phyloP scores from a whole-genome alignment of 2,113 vertebrate species.

The Corythoichthys haematopterus region DNA sequence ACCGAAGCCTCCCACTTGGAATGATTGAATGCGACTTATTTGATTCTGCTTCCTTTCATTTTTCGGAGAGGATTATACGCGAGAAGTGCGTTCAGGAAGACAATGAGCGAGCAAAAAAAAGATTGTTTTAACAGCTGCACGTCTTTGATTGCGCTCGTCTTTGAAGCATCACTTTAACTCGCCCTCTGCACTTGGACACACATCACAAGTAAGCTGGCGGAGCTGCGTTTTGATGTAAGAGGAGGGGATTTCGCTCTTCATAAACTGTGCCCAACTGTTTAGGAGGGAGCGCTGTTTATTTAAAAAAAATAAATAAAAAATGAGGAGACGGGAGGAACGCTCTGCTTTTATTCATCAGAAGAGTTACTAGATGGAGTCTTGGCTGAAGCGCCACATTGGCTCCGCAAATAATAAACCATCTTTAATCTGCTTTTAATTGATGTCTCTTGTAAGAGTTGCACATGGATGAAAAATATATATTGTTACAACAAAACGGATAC shows the following conservation, averaged over 20 bases:
- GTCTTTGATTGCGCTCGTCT: slow-evolving; percentile 98
- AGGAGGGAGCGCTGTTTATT: slow-evolving; percentile 71
- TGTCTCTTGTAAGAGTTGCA: slow-evolving; percentile 21
- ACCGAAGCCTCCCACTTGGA: slow-evolving; percentile 65
- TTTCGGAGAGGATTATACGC: slow-evolving; percentile 75
- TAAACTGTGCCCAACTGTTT: slow-evolving; percentile 84
- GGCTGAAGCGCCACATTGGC: slow-evolving; percentile 33
- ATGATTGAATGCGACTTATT: slow-evolving; percentile 68
- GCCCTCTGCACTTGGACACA: slow-evolving; percentile 98
- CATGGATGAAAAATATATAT: slow-evolving; percentile 14
- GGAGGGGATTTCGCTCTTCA: slow-evolving; percentile 93
- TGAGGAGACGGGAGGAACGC: background rate
- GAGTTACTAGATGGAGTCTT: slow-evolving; percentile 31
- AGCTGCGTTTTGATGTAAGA: slow-evolving; percentile 92
- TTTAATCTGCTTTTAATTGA: slow-evolving; percentile 34
- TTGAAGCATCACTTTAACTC: slow-evolving; percentile 98
- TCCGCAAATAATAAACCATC: slow-evolving; percentile 37
- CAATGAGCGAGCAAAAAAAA: slow-evolving; percentile 98
- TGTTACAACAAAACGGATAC: slow-evolving; percentile 9
- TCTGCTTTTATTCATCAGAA: slow-evolving; percentile 23
- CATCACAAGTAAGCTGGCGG: slow-evolving; percentile 91
- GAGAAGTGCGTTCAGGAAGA: slow-evolving; percentile 90
- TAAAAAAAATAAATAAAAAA: slow-evolving; percentile 46
- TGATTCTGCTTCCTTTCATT: slow-evolving; percentile 69
- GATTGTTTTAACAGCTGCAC: slow-evolving; percentile 99